Evolutionary conservation across 2,797 vertebrate species (phyloP), one percentile per base, ranked within the genome.

Genomic region (Artibeus jamaicensis): DNA sequence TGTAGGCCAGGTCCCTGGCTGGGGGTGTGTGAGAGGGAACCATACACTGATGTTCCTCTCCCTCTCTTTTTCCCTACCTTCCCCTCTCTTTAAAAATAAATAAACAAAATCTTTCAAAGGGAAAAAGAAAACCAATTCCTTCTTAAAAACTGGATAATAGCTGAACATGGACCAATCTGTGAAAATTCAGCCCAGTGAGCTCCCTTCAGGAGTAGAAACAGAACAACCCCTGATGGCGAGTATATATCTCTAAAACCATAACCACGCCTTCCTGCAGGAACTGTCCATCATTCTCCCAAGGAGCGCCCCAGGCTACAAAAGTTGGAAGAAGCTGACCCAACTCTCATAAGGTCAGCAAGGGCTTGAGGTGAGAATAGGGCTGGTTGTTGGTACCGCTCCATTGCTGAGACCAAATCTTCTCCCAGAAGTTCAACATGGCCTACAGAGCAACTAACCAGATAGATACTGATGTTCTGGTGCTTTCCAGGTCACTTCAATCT

Each of bases 211-310:
- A 29, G 57, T 59, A 11, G 7, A 29, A 59, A 59, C 57, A 59
- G 57, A 59, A 59, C 57, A 29, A 29, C 24, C 24, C 26, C 57
- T 2, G 9, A 59, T 59, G 57, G 57, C 26, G 32, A 62, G 59
- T 62, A 32, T 15, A 32, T 32, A 15, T 32, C 29, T 62, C 59
- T 62, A 62, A 62, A 62, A 32, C 59, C 59, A 62, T 32, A 16
- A 62, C 29, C 59, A 98, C 99, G 99, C 99, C 99, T 99, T 98
- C 93, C 57, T 0, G 5, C 50, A 87, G 4, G 0, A 2, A 16
- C 2, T 32, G 42, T 29, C n/a, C 0, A 12, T n/a, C 37, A 12
- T 42, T 39, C 18, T 11, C 37, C 9, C 29, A 82, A 46, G 57
- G 12, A 71, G 10, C 22, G 12, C 9, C 24, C 34, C 67, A 55